Base-by-base conservation (phyloP, 2,888 invertebrate genomes). In the Leptopilina syphax region DNA sequence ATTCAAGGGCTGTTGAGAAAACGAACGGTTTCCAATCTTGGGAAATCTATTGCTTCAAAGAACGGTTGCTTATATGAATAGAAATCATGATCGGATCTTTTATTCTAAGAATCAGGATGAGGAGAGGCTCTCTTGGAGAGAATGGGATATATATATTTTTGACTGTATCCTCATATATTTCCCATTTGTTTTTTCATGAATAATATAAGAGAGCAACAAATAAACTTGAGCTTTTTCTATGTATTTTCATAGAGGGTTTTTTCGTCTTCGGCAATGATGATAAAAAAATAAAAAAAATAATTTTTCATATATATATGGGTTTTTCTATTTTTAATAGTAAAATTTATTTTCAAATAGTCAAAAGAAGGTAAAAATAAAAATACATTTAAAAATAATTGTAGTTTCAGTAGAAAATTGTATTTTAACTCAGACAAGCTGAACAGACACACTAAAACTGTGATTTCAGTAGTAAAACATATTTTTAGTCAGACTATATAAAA, bases 21-120 rank as follows among this genome's bases (percentile, higher is more conserved):
- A 77, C 12, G 54, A 78, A 68, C 57, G 34, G 65, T 27, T 73
- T 67, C 76, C 54, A 67, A 79, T 76, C 68, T 57, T 54, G 44
- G 67, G 5, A 57, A 54, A 65, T 54, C 9, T 65, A 66, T 77
- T 77, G 76, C 5, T 63, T 34, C 0, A 65, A 57, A 18, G 34
- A 57, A 54, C 54, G 54, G 70, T 27, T 34, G 57, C 34, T 73
- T 41, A 57, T 57, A 73, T 57, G 57, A 54, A 73, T 70, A 73
- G 57, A 57, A 73, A 73, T n/a, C 57, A 73, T 73, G 7, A 73
- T 57, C 57, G n/a, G n/a, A 34, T 73, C 57, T 27, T 34, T 73
- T 73, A 73, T 54, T 34, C 27, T n/a, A 13, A 34, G 57, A 57
- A 73, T 73, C 54, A 24, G 0, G n/a, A 57, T 34, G 34, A 34